A percentile compares a stretch with the other conserved stretches of the same genome.
Evolutionary conservation across 2,797 vertebrate genomes (phyloP).

Genomic region (Toxotes lorentzi): DNA sequence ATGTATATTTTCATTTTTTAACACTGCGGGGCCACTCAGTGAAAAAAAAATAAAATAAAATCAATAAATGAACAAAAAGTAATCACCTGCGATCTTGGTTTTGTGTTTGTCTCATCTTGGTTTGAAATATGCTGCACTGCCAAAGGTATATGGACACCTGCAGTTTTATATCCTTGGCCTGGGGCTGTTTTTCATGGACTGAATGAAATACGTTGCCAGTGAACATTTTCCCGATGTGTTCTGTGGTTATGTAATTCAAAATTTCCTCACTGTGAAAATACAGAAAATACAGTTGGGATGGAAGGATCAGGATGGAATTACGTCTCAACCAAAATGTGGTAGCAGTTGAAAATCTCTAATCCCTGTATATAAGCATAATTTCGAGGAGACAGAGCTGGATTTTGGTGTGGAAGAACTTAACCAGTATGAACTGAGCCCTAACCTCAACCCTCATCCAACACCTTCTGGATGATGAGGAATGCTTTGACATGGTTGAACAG

Average conservation of each 20-base stretch:
- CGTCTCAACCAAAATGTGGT: background rate
- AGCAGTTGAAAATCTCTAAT: background rate
- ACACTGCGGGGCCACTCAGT: background rate
- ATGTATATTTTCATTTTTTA: background rate
- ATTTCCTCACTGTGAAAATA: background rate
- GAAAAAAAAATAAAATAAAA: background rate
- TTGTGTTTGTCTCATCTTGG: background rate
- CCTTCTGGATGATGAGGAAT: constrained; percentile 37
- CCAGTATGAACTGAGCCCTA: background rate
- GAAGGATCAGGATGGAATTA: too few relatives aligned
- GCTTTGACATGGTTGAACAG: constrained; percentile 11
- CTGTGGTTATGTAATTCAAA: background rate
- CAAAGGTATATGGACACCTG: background rate
- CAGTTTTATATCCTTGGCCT: background rate
- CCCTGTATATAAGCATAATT: background rate
- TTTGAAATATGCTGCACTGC: background rate
- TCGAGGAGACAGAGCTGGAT: background rate
- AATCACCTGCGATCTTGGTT: background rate
- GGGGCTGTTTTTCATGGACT: background rate
- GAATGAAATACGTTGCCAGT: too few relatives aligned
- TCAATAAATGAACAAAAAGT: background rate
- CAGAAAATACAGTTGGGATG: background rate
- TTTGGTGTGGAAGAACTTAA: constrained; percentile 24
- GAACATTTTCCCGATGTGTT: too few relatives aligned
- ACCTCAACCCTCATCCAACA: constrained; percentile 7